A percentile compares a stretch with the other conserved stretches of the same genome.
Evolutionary conservation across 2,888 invertebrate genomes (phyloP).

Genomic region (Rhogogaster chlorosoma): DNA sequence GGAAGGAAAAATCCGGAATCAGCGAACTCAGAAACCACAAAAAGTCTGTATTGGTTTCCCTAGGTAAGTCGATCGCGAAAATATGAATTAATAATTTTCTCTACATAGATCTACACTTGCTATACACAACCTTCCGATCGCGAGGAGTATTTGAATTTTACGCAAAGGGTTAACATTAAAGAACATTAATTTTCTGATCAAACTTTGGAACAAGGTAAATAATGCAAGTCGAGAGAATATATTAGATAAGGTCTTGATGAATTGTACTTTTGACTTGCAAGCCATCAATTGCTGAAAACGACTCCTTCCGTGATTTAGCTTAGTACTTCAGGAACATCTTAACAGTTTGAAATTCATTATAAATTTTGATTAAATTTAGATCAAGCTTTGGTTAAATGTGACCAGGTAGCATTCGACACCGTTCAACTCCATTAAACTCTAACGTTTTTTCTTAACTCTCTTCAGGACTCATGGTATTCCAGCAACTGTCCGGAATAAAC

Average conservation of each 20-base stretch:
- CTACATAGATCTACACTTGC: background rate
- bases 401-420: background rate
- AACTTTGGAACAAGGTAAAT: background rate
- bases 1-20: slow-evolving; percentile 57
- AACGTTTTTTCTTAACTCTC: background rate
- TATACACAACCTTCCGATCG: background rate
- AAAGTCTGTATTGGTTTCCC: slow-evolving; percentile 58
- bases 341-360: background rate
- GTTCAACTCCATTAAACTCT: background rate
- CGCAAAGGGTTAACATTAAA: background rate
- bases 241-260: background rate
- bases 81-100: background rate
- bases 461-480: slow-evolving; percentile 83
- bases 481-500: slow-evolving; percentile 83
- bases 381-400: background rate
- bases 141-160: background rate
- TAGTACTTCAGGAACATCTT: background rate
- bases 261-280: background rate
- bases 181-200: background rate
- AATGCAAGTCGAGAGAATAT: background rate
- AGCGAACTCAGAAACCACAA: slow-evolving; percentile 57
- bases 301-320: background rate
- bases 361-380: background rate
- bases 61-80: slow-evolving; percentile 56
- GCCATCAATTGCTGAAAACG: background rate